Evolutionary conservation across 2,113 vertebrate species (phyloP), one percentile per base, ranked within the genome.

Genomic region (Dipodomys merriami): DNA sequence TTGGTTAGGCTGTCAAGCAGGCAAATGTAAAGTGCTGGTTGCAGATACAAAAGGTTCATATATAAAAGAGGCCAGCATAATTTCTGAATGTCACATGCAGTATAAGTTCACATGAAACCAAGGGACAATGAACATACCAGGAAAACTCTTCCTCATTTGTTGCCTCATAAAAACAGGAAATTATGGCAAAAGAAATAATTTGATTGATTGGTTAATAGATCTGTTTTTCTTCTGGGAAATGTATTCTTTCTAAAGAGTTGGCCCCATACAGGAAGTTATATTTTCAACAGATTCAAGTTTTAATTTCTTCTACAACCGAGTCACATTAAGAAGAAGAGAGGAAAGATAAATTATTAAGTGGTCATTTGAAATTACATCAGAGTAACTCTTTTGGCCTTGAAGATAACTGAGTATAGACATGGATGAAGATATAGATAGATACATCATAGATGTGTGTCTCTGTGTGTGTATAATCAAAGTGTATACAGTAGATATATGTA

Each of bases 101-200:
- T 27, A 39, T 57, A 78, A 74, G 93, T 89, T 86, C 64, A 65
- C 57, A 67, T 80, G 86, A 86, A 60, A 22, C 27, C 62, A 88
- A 60, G 16, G 68, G 81, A 44, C 22, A n/a, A 0, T 35, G 29
- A 80, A 68, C 78, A 33, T 35, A 81, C 80, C 49, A 64, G 33
- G 4, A 29, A 16, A 18, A 22, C 30, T 80, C 62, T 33, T 64
- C 64, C 29, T 96, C 25, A 74, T 60, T 69, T 83, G 8, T 83
- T 15, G 18, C 25, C 46, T 57, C 25, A 71, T 4, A 44, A 89
- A 11, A 73, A 71, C 30, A 39, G 62, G 18, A 80, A 79, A 49
- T 71, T 85, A 91, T 67, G 49, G 89, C 78, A 83, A 89, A 93
- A 80, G 9, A 15, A 80, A 25, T 65, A 29, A 25, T 88, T 67